Evolutionary conservation across 2,888 invertebrate species (phyloP).

Genomic region (Steinernema scapterisci): DNA sequence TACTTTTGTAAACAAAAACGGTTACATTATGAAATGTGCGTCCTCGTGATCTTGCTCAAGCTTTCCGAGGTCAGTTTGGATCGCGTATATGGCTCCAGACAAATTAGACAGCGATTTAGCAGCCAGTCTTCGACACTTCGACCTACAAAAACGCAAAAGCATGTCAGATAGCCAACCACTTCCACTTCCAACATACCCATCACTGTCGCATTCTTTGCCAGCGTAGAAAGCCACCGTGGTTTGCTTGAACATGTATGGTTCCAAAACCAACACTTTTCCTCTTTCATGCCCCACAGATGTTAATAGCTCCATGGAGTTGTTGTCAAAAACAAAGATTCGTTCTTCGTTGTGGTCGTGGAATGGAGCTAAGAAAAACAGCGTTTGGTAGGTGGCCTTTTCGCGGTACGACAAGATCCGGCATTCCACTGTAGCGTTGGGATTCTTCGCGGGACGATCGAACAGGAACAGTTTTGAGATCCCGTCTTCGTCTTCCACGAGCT

Average conservation of each 20-base stretch:
- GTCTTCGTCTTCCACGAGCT: background rate
- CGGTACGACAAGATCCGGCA: background rate
- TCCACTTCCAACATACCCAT: too few species aligned
- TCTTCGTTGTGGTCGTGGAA: background rate
- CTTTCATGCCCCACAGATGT: background rate
- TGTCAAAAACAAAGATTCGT: background rate
- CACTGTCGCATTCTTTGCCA: background rate
- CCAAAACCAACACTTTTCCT: background rate
- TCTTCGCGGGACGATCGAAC: background rate
- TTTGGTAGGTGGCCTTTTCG: background rate
- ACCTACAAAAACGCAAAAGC: background rate
- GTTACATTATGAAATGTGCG: background rate
- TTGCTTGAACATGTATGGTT: background rate
- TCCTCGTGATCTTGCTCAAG: too few species aligned
- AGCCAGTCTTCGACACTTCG: background rate
- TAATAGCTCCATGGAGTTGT: background rate
- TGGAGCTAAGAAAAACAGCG: background rate
- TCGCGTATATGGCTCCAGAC: background rate
- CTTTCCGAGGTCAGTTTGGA: background rate
- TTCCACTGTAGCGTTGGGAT: background rate
- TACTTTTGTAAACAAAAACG: too few species aligned
- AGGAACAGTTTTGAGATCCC: background rate
- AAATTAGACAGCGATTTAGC: background rate
- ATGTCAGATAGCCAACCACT: too few species aligned
- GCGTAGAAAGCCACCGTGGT: background rate